Base-by-base conservation (phyloP, 2,113 vertebrate genomes). In the Stigmatopora nigra region DNA sequence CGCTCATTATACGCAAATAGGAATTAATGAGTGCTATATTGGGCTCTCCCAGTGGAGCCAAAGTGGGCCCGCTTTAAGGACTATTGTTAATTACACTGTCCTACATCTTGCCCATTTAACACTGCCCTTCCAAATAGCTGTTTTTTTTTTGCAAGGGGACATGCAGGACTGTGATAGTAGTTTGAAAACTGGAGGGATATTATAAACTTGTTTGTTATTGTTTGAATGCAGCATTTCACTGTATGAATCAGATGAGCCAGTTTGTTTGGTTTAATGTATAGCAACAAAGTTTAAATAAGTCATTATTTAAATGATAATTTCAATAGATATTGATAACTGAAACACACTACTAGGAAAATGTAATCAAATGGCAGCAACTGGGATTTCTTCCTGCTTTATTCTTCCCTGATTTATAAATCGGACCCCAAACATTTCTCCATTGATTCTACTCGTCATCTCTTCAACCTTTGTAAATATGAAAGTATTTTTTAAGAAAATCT, bases 51-150 rank as follows among this genome's bases (percentile, higher is more conserved):
- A 77, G 72, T 38, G 80, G 87, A 88, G 88, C 89, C 82, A 45
- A 90, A 90, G 89, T 89, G 89, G 89, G 87, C 88, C 86, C 87
- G 77, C 77, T 84, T 88, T 89, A 90, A 89, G 87, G 86, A 91
- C 90, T 79, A 78, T 84, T 85, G 90, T 82, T 89, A 89, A 89
- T 90, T 87, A 87, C 80, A 82, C 78, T 85, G 87, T 88, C 88
- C 87, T 86, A 87, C 86, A 88, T 88, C 84, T 84, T 74, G 82
- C 76, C 84, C 84, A 78, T 82, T 87, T 85, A 84, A 85, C 84
- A 85, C 80, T 61, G 69, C 78, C 22, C 72, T 72, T 79, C 86
- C 71, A 71, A 72, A 84, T 76, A 60, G 12, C 60, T 73, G 75
- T 68, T 78, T 83, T 73, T 76, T 68, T 78, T 83, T 77, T 78